A percentile compares a stretch with the other conserved stretches of the same genome.
These are phyloP conservation scores for Laterallus jamaicensis DNA, from an alignment of 2,113 vertebrate genomes.

Conservation along the genomic window DNA sequence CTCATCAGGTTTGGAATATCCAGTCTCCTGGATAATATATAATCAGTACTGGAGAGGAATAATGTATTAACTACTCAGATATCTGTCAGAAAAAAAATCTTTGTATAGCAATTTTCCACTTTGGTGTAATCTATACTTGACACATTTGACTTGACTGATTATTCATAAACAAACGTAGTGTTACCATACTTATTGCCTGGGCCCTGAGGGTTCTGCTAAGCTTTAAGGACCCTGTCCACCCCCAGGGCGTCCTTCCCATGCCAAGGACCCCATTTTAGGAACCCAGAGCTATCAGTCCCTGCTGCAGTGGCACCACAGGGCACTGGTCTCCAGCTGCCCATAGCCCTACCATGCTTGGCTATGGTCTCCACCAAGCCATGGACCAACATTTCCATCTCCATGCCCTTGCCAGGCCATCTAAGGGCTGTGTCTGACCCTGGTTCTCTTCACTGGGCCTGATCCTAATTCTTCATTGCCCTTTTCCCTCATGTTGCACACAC, in stretches of 20 bases:
- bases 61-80: neutral
- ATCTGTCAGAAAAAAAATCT: neutral
- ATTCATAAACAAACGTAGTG: neutral
- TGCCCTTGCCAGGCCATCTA: neutral
- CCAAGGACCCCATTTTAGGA: neutral
- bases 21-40: neutral
- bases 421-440: neutral
- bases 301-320: rapidly evolving
- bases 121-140: neutral
- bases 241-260: rapidly evolving
- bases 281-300: neutral
- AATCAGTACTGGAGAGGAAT: neutral
- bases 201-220: neutral
- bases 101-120: neutral
- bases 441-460: neutral
- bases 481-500: neutral
- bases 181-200: neutral
- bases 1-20: neutral
- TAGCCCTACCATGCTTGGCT: neutral
- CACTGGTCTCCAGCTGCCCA: neutral
- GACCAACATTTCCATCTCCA: too few species aligned
- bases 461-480: neutral
- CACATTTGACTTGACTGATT: neutral
- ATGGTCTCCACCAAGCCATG: rapidly evolving
- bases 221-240: neutral